Conservation (phyloP, 1,140 invertebrate genomes). For the Lethrus apterus region DNA sequence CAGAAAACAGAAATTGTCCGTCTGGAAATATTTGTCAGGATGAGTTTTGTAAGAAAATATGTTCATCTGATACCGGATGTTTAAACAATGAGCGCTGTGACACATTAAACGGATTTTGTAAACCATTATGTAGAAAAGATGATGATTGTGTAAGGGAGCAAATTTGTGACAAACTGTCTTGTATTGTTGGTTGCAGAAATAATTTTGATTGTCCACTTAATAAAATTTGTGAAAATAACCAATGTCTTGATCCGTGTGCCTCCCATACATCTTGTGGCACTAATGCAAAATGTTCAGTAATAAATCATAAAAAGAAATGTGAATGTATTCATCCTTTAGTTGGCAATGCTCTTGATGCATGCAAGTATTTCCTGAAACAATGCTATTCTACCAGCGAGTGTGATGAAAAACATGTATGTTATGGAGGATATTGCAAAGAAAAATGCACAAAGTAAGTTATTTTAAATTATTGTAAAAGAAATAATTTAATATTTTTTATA, state of each 20-base stretch:
- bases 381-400: conserved; percentile 62
- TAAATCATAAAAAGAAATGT: conserved; percentile 66
- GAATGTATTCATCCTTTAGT: conserved; percentile 61
- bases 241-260: conserved; percentile 67
- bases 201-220: conserved; percentile 64
- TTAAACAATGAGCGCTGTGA: conserved; percentile 75
- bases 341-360: conserved; percentile 67
- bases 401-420: conserved; percentile 58
- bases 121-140: conserved; percentile 64
- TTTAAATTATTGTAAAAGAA: conserved; percentile 1
- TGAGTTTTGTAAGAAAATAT: conserved; percentile 65
- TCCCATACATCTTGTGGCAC: conserved; percentile 74
- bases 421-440: conserved; percentile 64
- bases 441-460: conserved; percentile 58
- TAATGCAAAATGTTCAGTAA: conserved; percentile 65
- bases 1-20: conserved; percentile 64
- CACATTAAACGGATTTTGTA: conserved; percentile 51
- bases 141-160: conserved; percentile 76
- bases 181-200: conserved; percentile 71
- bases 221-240: conserved; percentile 64
- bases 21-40: conserved; percentile 62
- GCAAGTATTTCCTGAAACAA: conserved; percentile 55
- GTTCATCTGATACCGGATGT: conserved; percentile 65
- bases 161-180: conserved; percentile 73
- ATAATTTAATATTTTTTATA: conserved; percentile 42